phyloP scores from a whole-genome alignment of 1,140 invertebrate genomes.

The Drosophila oshimai region DNA sequence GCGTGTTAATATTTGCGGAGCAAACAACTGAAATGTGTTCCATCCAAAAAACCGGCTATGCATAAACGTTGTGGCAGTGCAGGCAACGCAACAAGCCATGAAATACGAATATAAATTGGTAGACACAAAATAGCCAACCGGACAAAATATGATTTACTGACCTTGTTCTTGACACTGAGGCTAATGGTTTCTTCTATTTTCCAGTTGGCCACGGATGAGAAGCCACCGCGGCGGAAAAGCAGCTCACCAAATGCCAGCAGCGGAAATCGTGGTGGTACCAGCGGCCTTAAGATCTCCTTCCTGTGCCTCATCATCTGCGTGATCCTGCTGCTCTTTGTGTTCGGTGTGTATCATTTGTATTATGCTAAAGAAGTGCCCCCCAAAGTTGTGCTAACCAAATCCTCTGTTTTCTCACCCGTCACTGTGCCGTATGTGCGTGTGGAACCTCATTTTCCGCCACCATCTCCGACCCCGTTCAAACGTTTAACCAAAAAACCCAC shows the following conservation, averaged over 20 bases:
- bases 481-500: slow-evolving; percentile 5
- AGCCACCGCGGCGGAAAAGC: slow-evolving; percentile 48
- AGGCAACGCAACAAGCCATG: slow-evolving; percentile 39
- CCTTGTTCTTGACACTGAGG: neutral
- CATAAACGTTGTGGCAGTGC: slow-evolving; percentile 27
- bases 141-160: neutral
- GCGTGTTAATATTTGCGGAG: slow-evolving; percentile 27
- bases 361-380: neutral
- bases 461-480: neutral
- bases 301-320: slow-evolving; percentile 75
- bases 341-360: slow-evolving; percentile 75
- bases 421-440: slow-evolving; percentile 33
- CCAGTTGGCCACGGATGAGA: slow-evolving; percentile 65
- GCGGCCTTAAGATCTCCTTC: slow-evolving; percentile 76
- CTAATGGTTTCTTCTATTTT: neutral
- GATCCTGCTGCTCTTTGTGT: slow-evolving; percentile 66
- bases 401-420: slow-evolving; percentile 50
- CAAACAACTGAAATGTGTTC: slow-evolving; percentile 46
- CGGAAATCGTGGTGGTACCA: slow-evolving; percentile 43
- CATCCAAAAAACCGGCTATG: slow-evolving; percentile 31
- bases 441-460: slow-evolving; percentile 36
- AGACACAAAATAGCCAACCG: neutral
- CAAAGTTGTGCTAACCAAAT: slow-evolving; percentile 52
- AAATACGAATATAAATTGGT: slow-evolving; percentile 73
- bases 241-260: slow-evolving; percentile 27